Conservation (phyloP, 2,888 invertebrate genomes). For the Amphipyra berbera region DNA sequence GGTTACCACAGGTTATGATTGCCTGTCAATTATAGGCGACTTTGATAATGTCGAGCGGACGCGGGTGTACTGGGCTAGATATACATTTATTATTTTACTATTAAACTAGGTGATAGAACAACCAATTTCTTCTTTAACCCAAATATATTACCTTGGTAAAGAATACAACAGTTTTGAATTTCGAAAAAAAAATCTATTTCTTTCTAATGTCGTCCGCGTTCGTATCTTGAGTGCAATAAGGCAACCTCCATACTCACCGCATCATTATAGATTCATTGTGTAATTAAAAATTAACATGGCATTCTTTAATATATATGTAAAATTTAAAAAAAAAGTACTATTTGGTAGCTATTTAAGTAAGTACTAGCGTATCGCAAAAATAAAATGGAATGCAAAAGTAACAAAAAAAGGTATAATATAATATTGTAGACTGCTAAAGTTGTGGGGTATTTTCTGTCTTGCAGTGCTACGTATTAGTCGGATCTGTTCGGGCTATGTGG, state of each 20-base stretch:
- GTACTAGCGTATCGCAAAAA: slow-evolving; percentile 76
- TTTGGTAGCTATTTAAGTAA: slow-evolving; percentile 86
- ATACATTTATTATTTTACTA: background rate
- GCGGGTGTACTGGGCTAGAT: slow-evolving; percentile 27
- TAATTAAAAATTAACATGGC: slow-evolving; percentile 78
- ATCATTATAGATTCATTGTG: slow-evolving; percentile 70
- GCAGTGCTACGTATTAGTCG: slow-evolving; percentile 51
- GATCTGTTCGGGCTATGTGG: slow-evolving; percentile 44
- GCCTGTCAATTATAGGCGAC: slow-evolving; percentile 50
- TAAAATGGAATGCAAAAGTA: slow-evolving; percentile 68
- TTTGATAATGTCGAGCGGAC: slow-evolving; percentile 39
- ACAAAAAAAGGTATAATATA: slow-evolving; percentile 66
- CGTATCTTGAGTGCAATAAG: slow-evolving; percentile 52
- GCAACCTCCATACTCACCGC: slow-evolving; percentile 39
- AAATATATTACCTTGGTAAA: background rate
- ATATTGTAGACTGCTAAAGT: slow-evolving; percentile 72
- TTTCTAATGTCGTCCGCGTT: slow-evolving; percentile 32
- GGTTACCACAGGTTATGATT: slow-evolving; percentile 61
- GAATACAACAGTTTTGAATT: no score
- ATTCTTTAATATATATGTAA: slow-evolving; percentile 84
- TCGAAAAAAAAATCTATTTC: background rate
- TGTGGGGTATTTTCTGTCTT: slow-evolving; percentile 51
- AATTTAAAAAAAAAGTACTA: slow-evolving; percentile 78
- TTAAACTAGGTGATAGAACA: background rate
- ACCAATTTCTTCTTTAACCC: background rate